These are phyloP conservation scores for Collichthys lucidus DNA, from an alignment of 2,113 vertebrate species.

Conservation along the genomic window DNA sequence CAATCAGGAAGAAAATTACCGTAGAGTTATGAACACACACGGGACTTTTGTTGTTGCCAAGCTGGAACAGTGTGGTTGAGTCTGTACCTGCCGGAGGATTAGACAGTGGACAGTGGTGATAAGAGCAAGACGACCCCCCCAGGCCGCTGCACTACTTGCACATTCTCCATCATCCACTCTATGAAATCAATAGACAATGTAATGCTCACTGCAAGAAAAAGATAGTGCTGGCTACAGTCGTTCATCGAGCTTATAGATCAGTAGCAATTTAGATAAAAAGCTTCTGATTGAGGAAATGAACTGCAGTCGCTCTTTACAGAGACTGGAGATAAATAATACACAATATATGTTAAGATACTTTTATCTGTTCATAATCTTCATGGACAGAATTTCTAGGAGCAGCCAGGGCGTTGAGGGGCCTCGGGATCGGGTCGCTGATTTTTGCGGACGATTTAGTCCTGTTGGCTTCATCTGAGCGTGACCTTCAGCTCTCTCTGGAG, in stretches of 20 bases:
- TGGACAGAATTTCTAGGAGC: too few relatives aligned
- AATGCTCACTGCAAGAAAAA: background rate
- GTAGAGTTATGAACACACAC: conserved; percentile 6
- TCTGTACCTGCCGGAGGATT: conserved; percentile 63
- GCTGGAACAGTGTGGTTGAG: conserved; percentile 27
- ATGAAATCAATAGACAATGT: conserved; percentile 36
- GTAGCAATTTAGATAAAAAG: conserved; percentile 33
- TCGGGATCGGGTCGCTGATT: too few relatives aligned
- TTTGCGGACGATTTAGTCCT: too few relatives aligned
- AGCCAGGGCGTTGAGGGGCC: too few relatives aligned
- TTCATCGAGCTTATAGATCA: conserved; percentile 18
- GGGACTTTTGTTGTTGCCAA: conserved; percentile 13
- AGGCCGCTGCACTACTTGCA: conserved; percentile 18
- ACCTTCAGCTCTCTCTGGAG: too few relatives aligned
- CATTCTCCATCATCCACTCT: conserved; percentile 4
- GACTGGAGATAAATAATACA: background rate
- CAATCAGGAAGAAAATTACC: background rate
- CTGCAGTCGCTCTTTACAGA: background rate
- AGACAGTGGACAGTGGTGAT: conserved; percentile 59
- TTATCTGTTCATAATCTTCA: too few relatives aligned
- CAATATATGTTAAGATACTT: background rate
- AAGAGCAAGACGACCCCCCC: conserved; percentile 58
- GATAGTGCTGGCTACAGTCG: background rate
- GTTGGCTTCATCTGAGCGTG: too few relatives aligned
- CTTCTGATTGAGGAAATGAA: conserved; percentile 25